Conservation (phyloP, 2,888 invertebrate species). For the Meiosimyza platycephala region DNA sequence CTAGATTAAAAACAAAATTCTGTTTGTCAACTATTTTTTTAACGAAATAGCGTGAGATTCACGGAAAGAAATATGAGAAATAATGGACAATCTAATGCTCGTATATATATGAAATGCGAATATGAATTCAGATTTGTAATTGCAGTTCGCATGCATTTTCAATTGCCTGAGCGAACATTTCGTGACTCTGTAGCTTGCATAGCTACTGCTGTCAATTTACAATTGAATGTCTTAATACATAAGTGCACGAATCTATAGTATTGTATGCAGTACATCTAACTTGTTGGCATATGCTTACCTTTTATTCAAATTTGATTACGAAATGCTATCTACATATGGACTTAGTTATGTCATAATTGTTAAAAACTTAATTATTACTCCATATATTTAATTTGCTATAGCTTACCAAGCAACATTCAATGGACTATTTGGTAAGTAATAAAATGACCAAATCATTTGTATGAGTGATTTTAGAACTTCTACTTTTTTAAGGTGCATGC, state of each 20-base stretch:
- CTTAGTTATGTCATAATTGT: not conserved
- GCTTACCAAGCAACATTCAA: conserved; percentile 49
- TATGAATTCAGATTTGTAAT: not conserved
- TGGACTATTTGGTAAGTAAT: conserved; percentile 55
- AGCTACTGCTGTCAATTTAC: not conserved
- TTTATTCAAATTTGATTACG: not conserved
- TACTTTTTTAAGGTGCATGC: too few relatives aligned
- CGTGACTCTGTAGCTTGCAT: not conserved
- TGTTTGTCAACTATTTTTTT: too few relatives aligned
- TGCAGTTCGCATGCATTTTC: not conserved
- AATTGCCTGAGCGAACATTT: not conserved
- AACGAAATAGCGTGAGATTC: too few relatives aligned
- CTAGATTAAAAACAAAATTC: too few relatives aligned
- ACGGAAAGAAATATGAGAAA: too few relatives aligned
- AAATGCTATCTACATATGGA: not conserved
- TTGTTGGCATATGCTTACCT: not conserved
- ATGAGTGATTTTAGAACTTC: too few relatives aligned
- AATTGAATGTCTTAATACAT: not conserved
- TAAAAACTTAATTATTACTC: conserved; percentile 29
- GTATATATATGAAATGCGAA: too few relatives aligned
- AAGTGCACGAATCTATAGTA: not conserved
- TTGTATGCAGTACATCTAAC: not conserved
- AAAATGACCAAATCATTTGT: not conserved
- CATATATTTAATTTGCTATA: conserved; percentile 41
- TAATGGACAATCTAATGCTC: too few relatives aligned